A percentile compares a stretch with the other conserved stretches of the same genome.
Conservation (phyloP, 2,888 invertebrate species). For the Andrena chrysosceles region DNA sequence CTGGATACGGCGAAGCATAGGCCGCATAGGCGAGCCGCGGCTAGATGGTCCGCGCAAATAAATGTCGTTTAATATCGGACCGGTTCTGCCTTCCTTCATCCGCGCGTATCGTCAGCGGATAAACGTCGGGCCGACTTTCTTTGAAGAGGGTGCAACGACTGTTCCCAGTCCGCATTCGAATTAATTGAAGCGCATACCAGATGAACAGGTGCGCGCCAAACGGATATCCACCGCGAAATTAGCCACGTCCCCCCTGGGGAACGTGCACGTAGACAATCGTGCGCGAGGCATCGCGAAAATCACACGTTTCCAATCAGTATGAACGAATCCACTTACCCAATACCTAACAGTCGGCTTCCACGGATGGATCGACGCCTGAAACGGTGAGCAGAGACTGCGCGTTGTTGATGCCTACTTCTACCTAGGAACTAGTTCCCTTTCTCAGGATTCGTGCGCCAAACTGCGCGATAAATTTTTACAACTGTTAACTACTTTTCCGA, state of each 20-base stretch:
- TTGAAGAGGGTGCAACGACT: conserved; percentile 36
- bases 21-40: conserved; percentile 8
- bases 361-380: neutral
- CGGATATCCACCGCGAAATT: conserved; percentile 29
- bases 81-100: conserved; percentile 48
- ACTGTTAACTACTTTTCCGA: conserved; percentile 11
- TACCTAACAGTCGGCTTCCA: conserved; percentile 13
- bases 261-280: conserved; percentile 5
- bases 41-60: conserved; percentile 47
- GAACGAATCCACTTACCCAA: conserved; percentile 34
- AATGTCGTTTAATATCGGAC: conserved; percentile 61
- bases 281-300: conserved; percentile 20
- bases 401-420: neutral
- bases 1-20: neutral
- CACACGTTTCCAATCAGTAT: conserved; percentile 15
- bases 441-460: conserved; percentile 4
- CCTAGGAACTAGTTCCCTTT: neutral
- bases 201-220: conserved; percentile 26
- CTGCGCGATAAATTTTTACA: conserved; percentile 11
- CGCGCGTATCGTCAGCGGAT: conserved; percentile 38
- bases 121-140: conserved; percentile 39
- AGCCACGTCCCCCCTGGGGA: neutral
- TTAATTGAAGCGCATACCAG: conserved; percentile 55
- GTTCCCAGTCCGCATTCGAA: conserved; percentile 45
- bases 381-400: neutral